phyloP scores from a whole-genome alignment of 2,888 invertebrate species.

The Machimus atricapillus region DNA sequence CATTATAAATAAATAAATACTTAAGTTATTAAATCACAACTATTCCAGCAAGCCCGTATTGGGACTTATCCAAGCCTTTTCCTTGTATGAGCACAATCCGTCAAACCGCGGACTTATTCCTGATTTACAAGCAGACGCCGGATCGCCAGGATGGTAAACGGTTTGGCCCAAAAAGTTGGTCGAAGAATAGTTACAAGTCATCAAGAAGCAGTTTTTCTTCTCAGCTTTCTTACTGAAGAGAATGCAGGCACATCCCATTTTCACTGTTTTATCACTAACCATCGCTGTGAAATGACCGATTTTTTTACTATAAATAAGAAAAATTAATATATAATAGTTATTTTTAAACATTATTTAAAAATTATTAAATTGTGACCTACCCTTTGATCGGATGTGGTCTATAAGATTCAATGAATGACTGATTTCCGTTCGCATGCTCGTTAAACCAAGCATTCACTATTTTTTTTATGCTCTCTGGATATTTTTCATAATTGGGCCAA shows the following conservation, averaged over 20 bases:
- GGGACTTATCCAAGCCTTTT: constrained; percentile 22
- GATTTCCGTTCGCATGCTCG: constrained; percentile 45
- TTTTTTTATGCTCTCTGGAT: background rate
- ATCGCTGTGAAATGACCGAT: constrained; percentile 50
- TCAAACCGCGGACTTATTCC: constrained; percentile 44
- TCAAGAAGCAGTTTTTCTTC: constrained; percentile 32
- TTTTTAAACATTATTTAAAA: background rate
- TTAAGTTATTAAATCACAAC: background rate
- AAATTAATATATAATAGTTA: background rate
- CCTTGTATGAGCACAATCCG: constrained; percentile 45
- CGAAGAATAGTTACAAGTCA: constrained; percentile 49
- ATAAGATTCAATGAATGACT: constrained; percentile 37
- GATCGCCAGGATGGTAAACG: constrained; percentile 47
- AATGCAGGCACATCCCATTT: constrained; percentile 47
- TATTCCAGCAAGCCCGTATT: background rate
- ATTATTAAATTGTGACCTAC: constrained; percentile 9
- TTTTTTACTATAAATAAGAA: constrained; percentile 41
- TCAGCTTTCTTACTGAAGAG: constrained; percentile 12
- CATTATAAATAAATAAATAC: background rate
- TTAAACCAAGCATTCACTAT: constrained; percentile 47
- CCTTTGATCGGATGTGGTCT: constrained; percentile 8
- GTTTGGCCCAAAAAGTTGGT: constrained; percentile 47
- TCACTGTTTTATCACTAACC: constrained; percentile 42
- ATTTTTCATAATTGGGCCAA: background rate
- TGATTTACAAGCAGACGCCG: constrained; percentile 46